phyloP scores from a whole-genome alignment of 1,140 invertebrate genomes.

The Adelges cooleyi region DNA sequence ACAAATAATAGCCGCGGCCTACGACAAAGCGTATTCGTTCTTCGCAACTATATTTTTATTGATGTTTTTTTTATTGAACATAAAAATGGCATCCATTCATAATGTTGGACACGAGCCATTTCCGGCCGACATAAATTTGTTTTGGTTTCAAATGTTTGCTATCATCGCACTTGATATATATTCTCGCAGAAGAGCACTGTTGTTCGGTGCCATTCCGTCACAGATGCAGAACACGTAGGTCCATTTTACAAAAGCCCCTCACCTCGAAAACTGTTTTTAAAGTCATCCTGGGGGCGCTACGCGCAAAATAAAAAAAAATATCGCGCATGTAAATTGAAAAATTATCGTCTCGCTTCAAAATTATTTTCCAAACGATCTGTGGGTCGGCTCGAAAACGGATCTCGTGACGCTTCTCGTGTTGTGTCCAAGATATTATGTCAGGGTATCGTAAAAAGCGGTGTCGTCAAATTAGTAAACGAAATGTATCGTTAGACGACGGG shows the following conservation, averaged over 20 bases:
- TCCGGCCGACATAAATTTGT: background rate
- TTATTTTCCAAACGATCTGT: background rate
- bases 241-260: background rate
- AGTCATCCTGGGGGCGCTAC: too few species aligned
- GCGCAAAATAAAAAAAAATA: background rate
- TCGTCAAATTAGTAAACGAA: too few species aligned
- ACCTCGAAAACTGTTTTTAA: too few species aligned
- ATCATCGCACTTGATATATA: background rate
- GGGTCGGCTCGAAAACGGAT: too few species aligned
- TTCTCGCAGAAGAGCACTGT: background rate
- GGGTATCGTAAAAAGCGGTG: too few species aligned
- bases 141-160: conserved; percentile 8
- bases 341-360: conserved; percentile 16
- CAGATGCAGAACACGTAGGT: conserved; percentile 54
- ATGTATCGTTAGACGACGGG: too few species aligned
- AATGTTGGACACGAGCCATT: background rate
- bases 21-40: too few species aligned
- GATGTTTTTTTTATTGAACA: background rate
- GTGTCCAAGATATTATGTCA: too few species aligned
- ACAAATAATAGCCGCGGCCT: too few species aligned
- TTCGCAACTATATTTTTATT: too few species aligned
- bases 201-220: too few species aligned
- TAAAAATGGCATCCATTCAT: conserved; percentile 6
- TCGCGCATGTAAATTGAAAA: conserved; percentile 23
- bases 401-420: too few species aligned